Base-by-base conservation (phyloP, 2,113 vertebrate species). In the Anseranas semipalmata region DNA sequence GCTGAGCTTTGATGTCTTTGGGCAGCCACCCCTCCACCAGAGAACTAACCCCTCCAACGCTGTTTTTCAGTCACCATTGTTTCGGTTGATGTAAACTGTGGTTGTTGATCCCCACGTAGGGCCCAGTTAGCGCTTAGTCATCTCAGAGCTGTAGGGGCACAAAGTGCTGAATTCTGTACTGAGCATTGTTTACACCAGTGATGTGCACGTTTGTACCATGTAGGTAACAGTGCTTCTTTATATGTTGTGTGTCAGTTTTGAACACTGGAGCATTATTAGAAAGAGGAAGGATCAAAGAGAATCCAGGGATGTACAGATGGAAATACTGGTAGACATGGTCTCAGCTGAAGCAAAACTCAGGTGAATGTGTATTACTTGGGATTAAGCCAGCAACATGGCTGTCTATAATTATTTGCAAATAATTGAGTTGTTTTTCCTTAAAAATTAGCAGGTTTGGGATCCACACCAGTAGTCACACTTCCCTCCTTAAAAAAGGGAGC, bases 141-240 rank as follows among this genome's bases (percentile, higher is more conserved):
- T 84, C 55, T 89, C 12, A 12, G 65, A 78, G 39, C 52, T 48
- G 9, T 3, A 63, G 52, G 37, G 37, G 21, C 53, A 21, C 15
- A 19, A 79, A 58, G 37, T 24, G 59, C 10, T 62, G 43, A 82
- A 33, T 43, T 76, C 0, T 0, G 7, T 50, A 12, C 0, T 0
- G 14, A 48, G 4, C 30, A 4, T 28, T 39, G 19, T 27, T 77
- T 74, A 43, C 18, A 48, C 28, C 17, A 28, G 15, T 5, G 16
- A 19, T 84, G 66, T 58, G 13, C 58, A 27, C 16, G 17, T 32
- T 83, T 50, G 6, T 35, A 41, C 13, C 9, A 3, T 15, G 18
- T 33, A 52, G 30, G 30, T 52, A 77, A 56, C 19, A 28, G 12
- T n/a, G 8, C 32, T 62, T 18, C 30, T 85, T 91, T 2, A 0